phyloP scores from a whole-genome alignment of 2,888 invertebrate species.

The Xanthorhoe spadicearia region DNA sequence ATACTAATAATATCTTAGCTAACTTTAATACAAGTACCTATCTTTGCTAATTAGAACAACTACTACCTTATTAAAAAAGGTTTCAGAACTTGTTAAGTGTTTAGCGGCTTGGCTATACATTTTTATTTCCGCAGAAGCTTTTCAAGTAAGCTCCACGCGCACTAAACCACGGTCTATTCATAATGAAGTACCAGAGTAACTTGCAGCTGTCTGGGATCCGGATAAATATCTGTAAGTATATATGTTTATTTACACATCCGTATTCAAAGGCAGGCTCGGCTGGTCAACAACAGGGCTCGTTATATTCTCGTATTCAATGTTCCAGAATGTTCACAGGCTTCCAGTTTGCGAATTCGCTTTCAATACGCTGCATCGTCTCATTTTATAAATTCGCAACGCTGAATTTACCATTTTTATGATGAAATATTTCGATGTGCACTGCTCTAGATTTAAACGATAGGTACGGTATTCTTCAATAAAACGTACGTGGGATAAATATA shows the following conservation, averaged over 20 bases:
- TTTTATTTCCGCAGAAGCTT: slow-evolving; percentile 16
- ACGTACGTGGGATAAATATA: slow-evolving; percentile 13
- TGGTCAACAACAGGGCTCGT: slow-evolving; percentile 51
- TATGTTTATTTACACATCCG: slow-evolving; percentile 30
- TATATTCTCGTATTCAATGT: slow-evolving; percentile 65
- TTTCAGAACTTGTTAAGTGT: neutral
- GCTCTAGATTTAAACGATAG: slow-evolving; percentile 30
- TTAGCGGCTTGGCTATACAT: neutral
- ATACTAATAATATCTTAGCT: too few relatives aligned
- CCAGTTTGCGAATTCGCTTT: slow-evolving; percentile 64
- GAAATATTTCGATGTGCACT: slow-evolving; percentile 53
- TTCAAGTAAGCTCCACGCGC: slow-evolving; percentile 13
- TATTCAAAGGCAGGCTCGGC: slow-evolving; percentile 33
- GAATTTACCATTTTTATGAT: slow-evolving; percentile 52
- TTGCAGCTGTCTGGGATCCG: slow-evolving; percentile 12
- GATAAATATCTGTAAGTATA: neutral
- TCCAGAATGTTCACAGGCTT: slow-evolving; percentile 65
- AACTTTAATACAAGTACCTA: too few relatives aligned
- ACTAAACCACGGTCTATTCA: slow-evolving; percentile 31
- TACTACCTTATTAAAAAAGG: neutral
- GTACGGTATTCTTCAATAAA: slow-evolving; percentile 14
- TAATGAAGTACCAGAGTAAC: slow-evolving; percentile 12
- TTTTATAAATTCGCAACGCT: slow-evolving; percentile 56
- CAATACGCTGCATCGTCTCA: slow-evolving; percentile 58
- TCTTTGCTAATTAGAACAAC: too few relatives aligned